A percentile compares a stretch with the other conserved stretches of the same genome.
Evolutionary conservation across 2,113 vertebrate genomes (phyloP).

Genomic region (Leucopsar rothschildi): DNA sequence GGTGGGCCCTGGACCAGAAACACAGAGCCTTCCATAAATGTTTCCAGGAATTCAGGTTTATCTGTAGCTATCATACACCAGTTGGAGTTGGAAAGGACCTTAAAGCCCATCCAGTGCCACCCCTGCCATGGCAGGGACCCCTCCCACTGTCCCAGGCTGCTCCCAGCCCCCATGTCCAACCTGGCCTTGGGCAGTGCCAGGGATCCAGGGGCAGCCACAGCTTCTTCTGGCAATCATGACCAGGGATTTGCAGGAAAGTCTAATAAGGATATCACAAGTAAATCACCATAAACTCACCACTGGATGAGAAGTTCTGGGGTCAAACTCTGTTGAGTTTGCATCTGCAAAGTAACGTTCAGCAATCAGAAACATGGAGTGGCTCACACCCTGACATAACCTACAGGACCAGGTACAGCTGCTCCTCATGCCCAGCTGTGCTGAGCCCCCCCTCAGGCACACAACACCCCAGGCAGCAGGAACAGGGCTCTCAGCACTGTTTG

Average conservation of each 20-base stretch:
- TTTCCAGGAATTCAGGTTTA: neutral
- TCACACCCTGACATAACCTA: accelerated
- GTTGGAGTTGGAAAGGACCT: neutral
- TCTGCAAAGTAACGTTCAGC: constrained; percentile 68
- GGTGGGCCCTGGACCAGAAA: neutral
- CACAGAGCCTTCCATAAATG: neutral
- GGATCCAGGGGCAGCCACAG: neutral
- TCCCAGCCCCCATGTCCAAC: neutral
- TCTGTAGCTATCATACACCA: neutral
- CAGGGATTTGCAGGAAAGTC: neutral
- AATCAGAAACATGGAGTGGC: neutral
- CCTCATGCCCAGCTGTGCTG: accelerated
- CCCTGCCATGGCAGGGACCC: neutral
- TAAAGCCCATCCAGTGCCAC: accelerated
- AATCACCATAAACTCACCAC: constrained; percentile 79
- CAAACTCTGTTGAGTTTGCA: constrained; percentile 96
- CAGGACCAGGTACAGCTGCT: neutral
- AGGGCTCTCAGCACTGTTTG: neutral
- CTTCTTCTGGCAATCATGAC: neutral
- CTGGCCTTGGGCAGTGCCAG: neutral
- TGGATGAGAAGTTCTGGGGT: constrained; percentile 86
- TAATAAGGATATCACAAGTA: neutral
- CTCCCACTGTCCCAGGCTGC: neutral
- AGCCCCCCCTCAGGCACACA: neutral
- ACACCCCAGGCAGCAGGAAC: neutral